Base-by-base conservation (phyloP, 2,888 invertebrate genomes). In the Melieria omissa region DNA sequence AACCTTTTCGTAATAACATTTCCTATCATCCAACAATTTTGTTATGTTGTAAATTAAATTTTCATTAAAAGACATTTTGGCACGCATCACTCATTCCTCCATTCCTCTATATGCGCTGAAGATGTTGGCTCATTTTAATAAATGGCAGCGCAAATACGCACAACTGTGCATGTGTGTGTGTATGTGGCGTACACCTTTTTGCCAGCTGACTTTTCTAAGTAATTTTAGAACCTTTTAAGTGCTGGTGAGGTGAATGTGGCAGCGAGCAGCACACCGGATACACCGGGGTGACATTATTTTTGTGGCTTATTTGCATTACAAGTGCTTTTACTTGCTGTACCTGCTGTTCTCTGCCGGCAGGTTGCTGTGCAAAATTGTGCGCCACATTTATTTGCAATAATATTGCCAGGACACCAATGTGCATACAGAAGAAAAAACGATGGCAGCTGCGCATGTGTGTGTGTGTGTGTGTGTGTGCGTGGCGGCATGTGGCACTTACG, bases 381-480 rank as follows among this genome's bases (percentile, higher is more conserved):
- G 41, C 49, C 10, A 52, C 47, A 64, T 64, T 64, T 64, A 64
- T 52, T 49, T 47, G 41, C 16, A 64, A 64, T 64, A 49, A 64
- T 46, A 49, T 49, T 16, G 29, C 49, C 12, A 52, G 47, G 49
- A 64, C 16, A 47, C 41, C 9, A 41, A 41, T 42, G 16, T 52
- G 14, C 6, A 7, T 14, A 52, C 52, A 7, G 5, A 52, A 49
- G n/a, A n/a, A n/a, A n/a, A 6, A 5, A 52, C 14, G 52, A 1
- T 8, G 12, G 9, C 52, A 52, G 14, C n/a, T 52, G 52, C 9
- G 6, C 4, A 1, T 52, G 9, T 52, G 9, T 52, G 52, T 52
- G 9, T 52, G 52, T 52, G 52, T 52, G 49, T 49, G 49, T 49
- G 1, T 49, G 49, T 49, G 49, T 49, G 52, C 14, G 52, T 52